Percentiles rank a stretch among this genome's conserved stretches.
Evolutionary conservation across 2,888 invertebrate species (phyloP).

Genomic region (Ramazzottius varieornatus): DNA sequence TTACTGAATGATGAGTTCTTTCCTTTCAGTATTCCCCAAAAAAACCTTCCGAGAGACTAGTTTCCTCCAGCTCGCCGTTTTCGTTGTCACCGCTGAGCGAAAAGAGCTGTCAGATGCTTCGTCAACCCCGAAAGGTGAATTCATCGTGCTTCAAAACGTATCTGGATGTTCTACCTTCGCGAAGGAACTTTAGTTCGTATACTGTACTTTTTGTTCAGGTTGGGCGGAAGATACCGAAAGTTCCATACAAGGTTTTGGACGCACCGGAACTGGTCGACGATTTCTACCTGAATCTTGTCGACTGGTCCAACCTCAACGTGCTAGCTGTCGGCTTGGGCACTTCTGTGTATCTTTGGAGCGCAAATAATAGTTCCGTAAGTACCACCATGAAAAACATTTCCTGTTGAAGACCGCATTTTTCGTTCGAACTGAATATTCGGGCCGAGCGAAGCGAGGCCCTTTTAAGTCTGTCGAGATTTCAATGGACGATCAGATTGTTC

Average conservation of each 20-base stretch:
- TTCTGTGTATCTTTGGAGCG: conserved; percentile 96
- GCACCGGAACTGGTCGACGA: conserved; percentile 94
- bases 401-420: background rate
- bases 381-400: no score
- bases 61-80: conserved; percentile 53
- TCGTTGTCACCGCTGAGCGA: conserved; percentile 80
- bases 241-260: conserved; percentile 89
- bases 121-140: conserved; percentile 61
- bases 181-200: conserved; percentile 1
- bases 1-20: no score
- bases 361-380: conserved; percentile 70
- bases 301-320: conserved; percentile 97
- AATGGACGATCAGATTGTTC: no score
- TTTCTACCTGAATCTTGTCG: conserved; percentile 91
- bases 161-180: background rate
- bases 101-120: conserved; percentile 69
- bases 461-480: no score
- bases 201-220: conserved; percentile 27
- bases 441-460: no score
- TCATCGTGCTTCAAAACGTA: background rate
- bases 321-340: conserved; percentile 87
- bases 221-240: conserved; percentile 87
- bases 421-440: no score
- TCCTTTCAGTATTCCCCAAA: conserved; percentile 9
- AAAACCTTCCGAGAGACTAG: conserved; percentile 21